phyloP scores from a whole-genome alignment of 2,113 vertebrate species.

The Dasyurus viverrinus region DNA sequence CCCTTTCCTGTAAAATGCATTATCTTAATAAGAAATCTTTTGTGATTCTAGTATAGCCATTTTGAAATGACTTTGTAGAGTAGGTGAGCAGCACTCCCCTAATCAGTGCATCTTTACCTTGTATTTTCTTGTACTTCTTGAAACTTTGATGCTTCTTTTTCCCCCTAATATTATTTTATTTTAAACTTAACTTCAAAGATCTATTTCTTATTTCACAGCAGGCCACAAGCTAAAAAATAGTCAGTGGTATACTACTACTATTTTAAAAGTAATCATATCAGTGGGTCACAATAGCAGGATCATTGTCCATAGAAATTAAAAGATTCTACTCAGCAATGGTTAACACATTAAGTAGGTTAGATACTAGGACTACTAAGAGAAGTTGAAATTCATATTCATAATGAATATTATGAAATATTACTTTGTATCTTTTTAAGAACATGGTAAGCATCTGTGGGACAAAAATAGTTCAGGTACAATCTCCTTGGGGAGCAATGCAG shows the following conservation, averaged over 20 bases:
- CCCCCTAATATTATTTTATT: background rate
- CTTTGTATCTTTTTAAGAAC: conserved; percentile 8
- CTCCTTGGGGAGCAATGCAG: background rate
- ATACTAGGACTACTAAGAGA: background rate
- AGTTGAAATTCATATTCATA: background rate
- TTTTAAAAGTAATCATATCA: background rate
- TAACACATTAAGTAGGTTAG: conserved; percentile 6
- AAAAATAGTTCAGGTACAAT: background rate
- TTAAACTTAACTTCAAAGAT: conserved; percentile 39
- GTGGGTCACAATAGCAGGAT: background rate
- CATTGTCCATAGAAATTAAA: background rate
- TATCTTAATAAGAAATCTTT: conserved; percentile 31
- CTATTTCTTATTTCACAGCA: background rate
- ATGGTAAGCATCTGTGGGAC: background rate
- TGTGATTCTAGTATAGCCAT: conserved; percentile 4
- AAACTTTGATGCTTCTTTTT: background rate
- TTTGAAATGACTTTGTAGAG: background rate
- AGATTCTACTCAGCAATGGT: conserved; percentile 19
- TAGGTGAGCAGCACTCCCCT: background rate
- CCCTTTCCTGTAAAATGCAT: conserved; percentile 46
- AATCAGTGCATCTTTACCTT: background rate
- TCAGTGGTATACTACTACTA: background rate
- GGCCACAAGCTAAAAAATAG: conserved; percentile 12
- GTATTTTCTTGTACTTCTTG: background rate
- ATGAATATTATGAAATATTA: background rate